Base-by-base conservation (phyloP, 2,888 invertebrate genomes). In the Dasysyrphus tricinctus region DNA sequence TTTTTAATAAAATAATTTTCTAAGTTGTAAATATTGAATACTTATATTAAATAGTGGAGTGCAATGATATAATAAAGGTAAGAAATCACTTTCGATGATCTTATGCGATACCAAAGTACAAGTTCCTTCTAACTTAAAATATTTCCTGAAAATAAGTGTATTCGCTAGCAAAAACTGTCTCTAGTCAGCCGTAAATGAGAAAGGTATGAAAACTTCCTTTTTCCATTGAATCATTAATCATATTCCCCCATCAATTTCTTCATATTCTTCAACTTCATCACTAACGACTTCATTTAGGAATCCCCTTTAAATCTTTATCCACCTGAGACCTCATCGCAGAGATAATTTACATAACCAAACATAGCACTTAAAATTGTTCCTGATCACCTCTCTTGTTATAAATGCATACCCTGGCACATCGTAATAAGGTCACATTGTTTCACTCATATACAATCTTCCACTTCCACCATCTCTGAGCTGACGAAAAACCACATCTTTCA, bases 391-490 rank as follows among this genome's bases (percentile, higher is more conserved):
- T 54, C 29, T 49, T 47, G 16, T 24, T 39, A 16, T 0, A 57
- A 12, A 11, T 1, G 12, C 32, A 69, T 37, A 9, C 47, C 16
- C 51, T 70, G 37, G 61, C 67, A 80, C 51, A 34, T 73, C 56
- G 56, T 80, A 61, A 80, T 81, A 54, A 61, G 73, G 67, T 82
- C 67, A 79, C 78, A 61, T 37, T 65, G 76, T n/a, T 56, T 69
- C 29, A 42, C 37, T 61, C 44, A 16, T 8, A 59, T 12, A 24
- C 24, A 24, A 24, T 12, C 24, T 12, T 51, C 14, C n/a, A 44
- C 7, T 24, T 63, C 44, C 16, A 16, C 47, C 32, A 11, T 19
- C 2, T 2, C 49, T 24, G 24, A 24, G 24, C 12, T 51, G 24
- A 54, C 3, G 29, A 69, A 16, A 16, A 59, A 67, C 72, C 59